Evolutionary conservation across 2,888 invertebrate genomes (phyloP).

Genomic region (Drepana falcataria): DNA sequence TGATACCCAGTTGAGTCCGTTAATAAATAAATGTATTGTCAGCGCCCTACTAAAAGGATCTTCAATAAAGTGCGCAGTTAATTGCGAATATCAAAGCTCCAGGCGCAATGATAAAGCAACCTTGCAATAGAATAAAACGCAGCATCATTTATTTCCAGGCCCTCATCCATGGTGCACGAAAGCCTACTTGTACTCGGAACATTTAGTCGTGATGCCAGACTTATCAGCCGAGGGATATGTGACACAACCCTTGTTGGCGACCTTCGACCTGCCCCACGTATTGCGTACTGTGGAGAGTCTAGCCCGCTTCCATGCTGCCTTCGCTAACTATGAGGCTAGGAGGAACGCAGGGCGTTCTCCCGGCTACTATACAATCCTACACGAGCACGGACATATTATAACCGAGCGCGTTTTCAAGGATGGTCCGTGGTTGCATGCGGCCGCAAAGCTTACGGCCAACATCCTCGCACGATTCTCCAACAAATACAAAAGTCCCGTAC

Average conservation of each 20-base stretch:
- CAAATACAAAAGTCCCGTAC: constrained; percentile 24
- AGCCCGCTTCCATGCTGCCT: constrained; percentile 59
- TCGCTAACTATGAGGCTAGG: constrained; percentile 44
- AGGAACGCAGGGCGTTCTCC: constrained; percentile 16
- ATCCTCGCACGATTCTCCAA: constrained; percentile 42
- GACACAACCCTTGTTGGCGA: constrained; percentile 22
- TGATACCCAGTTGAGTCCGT: too few species aligned
- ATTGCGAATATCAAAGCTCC: too few species aligned
- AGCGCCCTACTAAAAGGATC: neutral
- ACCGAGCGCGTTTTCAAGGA: constrained; percentile 43
- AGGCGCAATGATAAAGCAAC: too few species aligned
- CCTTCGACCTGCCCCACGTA: constrained; percentile 42
- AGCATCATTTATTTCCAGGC: constrained; percentile 25
- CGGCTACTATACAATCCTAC: constrained; percentile 29
- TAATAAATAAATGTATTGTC: too few species aligned
- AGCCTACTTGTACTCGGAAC: constrained; percentile 44
- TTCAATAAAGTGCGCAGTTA: too few species aligned
- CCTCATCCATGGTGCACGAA: constrained; percentile 43
- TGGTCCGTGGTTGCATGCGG: constrained; percentile 43
- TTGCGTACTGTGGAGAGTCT: constrained; percentile 32
- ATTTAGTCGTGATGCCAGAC: constrained; percentile 57
- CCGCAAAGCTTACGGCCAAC: constrained; percentile 44
- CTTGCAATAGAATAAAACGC: too few species aligned
- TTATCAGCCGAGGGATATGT: constrained; percentile 44
- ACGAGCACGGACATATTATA: constrained; percentile 33